phyloP scores from a whole-genome alignment of 2,888 invertebrate species.

The Phaedon cochleariae region DNA sequence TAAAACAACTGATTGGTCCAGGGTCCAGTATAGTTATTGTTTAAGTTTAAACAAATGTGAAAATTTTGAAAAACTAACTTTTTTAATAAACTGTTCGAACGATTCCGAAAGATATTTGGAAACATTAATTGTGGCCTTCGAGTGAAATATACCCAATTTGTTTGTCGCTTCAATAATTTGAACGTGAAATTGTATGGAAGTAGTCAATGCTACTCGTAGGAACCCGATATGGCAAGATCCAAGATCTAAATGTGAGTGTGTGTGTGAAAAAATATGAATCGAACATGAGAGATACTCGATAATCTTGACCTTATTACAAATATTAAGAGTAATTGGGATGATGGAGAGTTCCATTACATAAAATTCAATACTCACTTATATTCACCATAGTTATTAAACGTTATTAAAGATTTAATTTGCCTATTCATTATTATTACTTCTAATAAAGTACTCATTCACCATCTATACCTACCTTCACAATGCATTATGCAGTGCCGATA shows the following conservation, averaged over 20 bases:
- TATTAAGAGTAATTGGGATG: conserved; percentile 40
- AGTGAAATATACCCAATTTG: too few relatives aligned
- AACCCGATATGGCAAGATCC: conserved; percentile 13
- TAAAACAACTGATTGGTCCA: too few relatives aligned
- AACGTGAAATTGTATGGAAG: too few relatives aligned
- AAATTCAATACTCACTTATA: conserved; percentile 26
- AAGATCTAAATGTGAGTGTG: conserved; percentile 2
- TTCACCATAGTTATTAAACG: conserved; percentile 20
- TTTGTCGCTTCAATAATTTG: too few relatives aligned
- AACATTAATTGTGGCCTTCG: too few relatives aligned
- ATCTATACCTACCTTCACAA: background rate
- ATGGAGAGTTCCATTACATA: conserved; percentile 30
- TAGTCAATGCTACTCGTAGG: too few relatives aligned
- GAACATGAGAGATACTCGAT: conserved; percentile 42
- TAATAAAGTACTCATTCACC: conserved; percentile 7
- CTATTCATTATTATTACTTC: conserved; percentile 16
- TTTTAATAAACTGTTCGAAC: too few relatives aligned
- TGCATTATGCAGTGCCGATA: background rate
- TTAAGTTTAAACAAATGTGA: too few relatives aligned
- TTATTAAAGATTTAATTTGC: conserved; percentile 12
- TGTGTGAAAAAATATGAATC: conserved; percentile 17
- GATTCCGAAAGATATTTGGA: too few relatives aligned
- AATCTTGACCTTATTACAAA: conserved; percentile 52
- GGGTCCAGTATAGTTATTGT: too few relatives aligned
- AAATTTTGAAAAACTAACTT: too few relatives aligned